Conservation (phyloP, 2,888 invertebrate genomes). For the Orthosia incerta region DNA sequence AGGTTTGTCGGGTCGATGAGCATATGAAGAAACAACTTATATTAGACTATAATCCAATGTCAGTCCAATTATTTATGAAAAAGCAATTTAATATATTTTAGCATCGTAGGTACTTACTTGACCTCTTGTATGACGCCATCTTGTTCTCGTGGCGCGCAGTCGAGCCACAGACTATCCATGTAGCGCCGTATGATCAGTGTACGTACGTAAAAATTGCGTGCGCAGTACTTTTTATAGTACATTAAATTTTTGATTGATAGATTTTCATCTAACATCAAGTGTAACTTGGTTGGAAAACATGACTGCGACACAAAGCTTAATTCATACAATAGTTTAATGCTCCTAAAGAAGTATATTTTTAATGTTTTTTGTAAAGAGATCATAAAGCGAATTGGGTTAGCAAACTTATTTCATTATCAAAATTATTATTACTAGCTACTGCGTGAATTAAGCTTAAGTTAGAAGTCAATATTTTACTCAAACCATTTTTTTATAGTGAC, state of each 20-base stretch:
- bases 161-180: slow-evolving; percentile 57
- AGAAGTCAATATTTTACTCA: slow-evolving; percentile 65
- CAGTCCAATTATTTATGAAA: slow-evolving; percentile 78
- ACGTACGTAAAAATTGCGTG: slow-evolving; percentile 45
- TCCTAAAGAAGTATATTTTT: slow-evolving; percentile 26
- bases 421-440: slow-evolving; percentile 57
- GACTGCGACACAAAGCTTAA: slow-evolving; percentile 57
- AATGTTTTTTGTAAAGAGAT: slow-evolving; percentile 42
- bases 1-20: slow-evolving; percentile 81
- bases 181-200: slow-evolving; percentile 57
- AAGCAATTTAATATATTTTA: slow-evolving; percentile 70
- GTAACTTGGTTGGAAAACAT: slow-evolving; percentile 44
- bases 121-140: slow-evolving; percentile 75
- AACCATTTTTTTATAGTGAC: slow-evolving; percentile 59
- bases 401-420: slow-evolving; percentile 43
- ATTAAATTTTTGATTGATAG: slow-evolving; percentile 40
- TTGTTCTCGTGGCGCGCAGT: slow-evolving; percentile 66
- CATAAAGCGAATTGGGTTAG: slow-evolving; percentile 58
- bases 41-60: slow-evolving; percentile 81
- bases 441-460: slow-evolving; percentile 69
- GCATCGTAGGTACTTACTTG: slow-evolving; percentile 79
- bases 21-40: slow-evolving; percentile 79
- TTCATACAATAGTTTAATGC: slow-evolving; percentile 59
- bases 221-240: slow-evolving; percentile 59
- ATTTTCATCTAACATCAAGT: slow-evolving; percentile 51